Evolutionary conservation across 2,888 invertebrate genomes (phyloP), one percentile per base, ranked within the genome.

Genomic region (Calameuta pallipes): DNA sequence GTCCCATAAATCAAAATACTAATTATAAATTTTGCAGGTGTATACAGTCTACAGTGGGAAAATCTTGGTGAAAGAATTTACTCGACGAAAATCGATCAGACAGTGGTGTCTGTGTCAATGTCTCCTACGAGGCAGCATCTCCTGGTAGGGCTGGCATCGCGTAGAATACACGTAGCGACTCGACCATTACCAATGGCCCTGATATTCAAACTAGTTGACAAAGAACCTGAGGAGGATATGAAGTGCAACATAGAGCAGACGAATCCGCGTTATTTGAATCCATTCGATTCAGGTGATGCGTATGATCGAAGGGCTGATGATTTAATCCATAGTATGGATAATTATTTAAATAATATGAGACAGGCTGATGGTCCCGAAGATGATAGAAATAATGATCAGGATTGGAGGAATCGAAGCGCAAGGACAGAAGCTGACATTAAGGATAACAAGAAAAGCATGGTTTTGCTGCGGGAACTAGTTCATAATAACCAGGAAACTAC

Each of bases 31-130:
- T 71, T 34, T 23, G 56, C 89, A 95, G 96, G 96, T 76, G 95
- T 97, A 36, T 97, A 96, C 91, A 97, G 97, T 83, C 92, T 97
- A 85, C 94, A 95, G 88, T 95, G 95, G 94, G 93, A 94, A 83
- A 94, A 95, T 0, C 92, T 96, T 73, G 97, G 97, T 0, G 95
- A 96, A 88, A 95, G 95, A 89, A 93, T 97, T 77, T 96, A 95
- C 92, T 95, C 95, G n/a, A 95, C 95, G 11, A 94, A 94, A 88
- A 94, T 96, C 82, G 95, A 96, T 87, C 96, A 96, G 86, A 95
- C 95, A 90, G 97, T 96, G 1, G 96, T 97, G 75, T 97, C 97
- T 1, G 95, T 97, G 70, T 96, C 96, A 81, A 92, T 97, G 82
- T 97, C 97, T n/a, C 97, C 97, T 1, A 94, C 96, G 23, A 95